Conservation (phyloP, 2,888 invertebrate genomes). For the Cerastis rubricosa region DNA sequence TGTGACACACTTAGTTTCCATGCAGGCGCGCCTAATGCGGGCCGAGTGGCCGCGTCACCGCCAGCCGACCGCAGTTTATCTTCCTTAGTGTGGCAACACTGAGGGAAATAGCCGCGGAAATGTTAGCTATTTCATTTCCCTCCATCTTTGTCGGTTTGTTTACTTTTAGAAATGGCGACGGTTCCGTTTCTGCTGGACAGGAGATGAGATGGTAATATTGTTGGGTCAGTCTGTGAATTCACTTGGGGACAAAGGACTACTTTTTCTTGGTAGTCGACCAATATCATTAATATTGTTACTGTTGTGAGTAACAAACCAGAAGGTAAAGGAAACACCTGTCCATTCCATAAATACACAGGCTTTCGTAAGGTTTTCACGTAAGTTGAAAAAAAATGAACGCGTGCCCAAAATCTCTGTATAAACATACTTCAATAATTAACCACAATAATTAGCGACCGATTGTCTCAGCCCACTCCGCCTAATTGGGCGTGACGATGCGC, state of each 20-base stretch:
- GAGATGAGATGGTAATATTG: conserved; percentile 54
- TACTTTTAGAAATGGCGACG: conserved; percentile 67
- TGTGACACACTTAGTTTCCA: conserved; percentile 87
- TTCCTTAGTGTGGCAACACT: conserved; percentile 85
- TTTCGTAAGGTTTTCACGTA: background rate
- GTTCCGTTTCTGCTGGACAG: conserved; percentile 56
- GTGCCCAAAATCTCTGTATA: conserved; percentile 22
- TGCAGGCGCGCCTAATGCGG: conserved; percentile 86
- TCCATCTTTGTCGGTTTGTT: conserved; percentile 70
- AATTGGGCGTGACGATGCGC: conserved; percentile 36
- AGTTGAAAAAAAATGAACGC: conserved; percentile 13
- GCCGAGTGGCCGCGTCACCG: conserved; percentile 88
- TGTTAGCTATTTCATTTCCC: conserved; percentile 86
- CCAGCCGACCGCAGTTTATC: conserved; percentile 88
- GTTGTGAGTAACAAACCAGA: background rate
- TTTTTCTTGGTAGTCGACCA: background rate
- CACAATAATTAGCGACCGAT: conserved; percentile 23
- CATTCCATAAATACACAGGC: background rate
- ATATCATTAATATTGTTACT: background rate
- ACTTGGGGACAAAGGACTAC: background rate
- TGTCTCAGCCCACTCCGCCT: conserved; percentile 23
- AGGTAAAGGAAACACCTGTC: background rate
- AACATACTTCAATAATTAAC: conserved; percentile 16
- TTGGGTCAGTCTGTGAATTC: conserved; percentile 30
- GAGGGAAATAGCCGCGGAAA: conserved; percentile 84